Conservation (phyloP, 2,113 vertebrate species). For the Chionis minor region DNA sequence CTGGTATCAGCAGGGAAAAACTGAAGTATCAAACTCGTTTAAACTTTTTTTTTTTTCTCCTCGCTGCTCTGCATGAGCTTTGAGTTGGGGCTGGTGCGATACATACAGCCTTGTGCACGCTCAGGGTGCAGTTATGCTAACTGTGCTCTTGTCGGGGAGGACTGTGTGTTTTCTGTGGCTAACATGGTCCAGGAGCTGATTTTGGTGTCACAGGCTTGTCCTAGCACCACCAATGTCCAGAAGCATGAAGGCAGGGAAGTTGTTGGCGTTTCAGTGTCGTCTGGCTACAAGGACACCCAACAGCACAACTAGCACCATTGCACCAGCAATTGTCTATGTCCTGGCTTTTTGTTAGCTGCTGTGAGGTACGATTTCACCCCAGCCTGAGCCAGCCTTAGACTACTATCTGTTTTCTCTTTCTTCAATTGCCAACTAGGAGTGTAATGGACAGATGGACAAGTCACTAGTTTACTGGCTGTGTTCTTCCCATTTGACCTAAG, state of each 20-base stretch:
- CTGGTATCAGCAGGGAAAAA: background rate
- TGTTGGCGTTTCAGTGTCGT: accelerated
- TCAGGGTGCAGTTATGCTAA: background rate
- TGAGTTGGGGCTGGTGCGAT: background rate
- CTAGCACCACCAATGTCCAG: background rate
- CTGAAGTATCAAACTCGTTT: background rate
- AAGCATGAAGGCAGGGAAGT: background rate
- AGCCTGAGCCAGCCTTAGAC: background rate
- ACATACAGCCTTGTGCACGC: background rate
- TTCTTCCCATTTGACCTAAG: background rate
- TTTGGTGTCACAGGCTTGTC: background rate
- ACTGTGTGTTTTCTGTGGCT: background rate
- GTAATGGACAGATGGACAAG: background rate
- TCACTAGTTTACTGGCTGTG: background rate
- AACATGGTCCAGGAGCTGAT: background rate
- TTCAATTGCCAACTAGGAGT: background rate
- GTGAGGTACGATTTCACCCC: background rate
- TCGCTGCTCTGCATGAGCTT: background rate
- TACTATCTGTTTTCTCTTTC: background rate
- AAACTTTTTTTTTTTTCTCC: background rate
- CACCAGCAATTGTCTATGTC: background rate
- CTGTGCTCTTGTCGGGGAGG: too few relatives aligned
- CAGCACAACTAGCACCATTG: too few relatives aligned
- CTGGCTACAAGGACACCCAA: background rate
- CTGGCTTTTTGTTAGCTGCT: background rate